Conservation (phyloP, 2,797 vertebrate genomes). For the Gobio occitaniae region DNA sequence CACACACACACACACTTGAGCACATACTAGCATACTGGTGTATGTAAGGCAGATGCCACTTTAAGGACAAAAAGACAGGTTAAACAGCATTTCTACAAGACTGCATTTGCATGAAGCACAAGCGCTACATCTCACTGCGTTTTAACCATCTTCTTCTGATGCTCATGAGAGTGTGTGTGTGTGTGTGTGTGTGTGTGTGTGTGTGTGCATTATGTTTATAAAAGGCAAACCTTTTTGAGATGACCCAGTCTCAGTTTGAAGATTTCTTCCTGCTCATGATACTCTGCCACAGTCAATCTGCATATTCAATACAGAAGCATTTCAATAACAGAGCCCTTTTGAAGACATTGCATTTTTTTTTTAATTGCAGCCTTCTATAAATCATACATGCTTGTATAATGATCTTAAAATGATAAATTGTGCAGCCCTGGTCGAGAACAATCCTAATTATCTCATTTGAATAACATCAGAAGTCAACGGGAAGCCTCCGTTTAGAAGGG, state of each 20-base stretch:
- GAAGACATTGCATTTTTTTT: not conserved
- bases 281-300: slow-evolving; percentile 96
- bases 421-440: not conserved
- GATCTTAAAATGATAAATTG: not conserved
- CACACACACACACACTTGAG: not conserved
- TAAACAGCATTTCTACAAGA: not conserved
- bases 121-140: not conserved
- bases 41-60: not conserved
- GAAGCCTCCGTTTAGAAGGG: not conserved
- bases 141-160: not conserved
- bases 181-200: not conserved
- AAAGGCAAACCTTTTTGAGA: slow-evolving; percentile 87
- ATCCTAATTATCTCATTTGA: not conserved
- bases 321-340: not conserved
- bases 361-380: not conserved
- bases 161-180: not conserved
- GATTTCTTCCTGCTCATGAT: slow-evolving; percentile 99
- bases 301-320: slow-evolving; percentile 35
- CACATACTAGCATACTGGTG: not conserved
- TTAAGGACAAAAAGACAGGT: not conserved
- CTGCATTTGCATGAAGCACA: not conserved
- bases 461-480: not conserved
- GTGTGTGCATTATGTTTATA: not conserved
- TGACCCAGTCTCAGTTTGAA: slow-evolving; percentile 98
- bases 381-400: not conserved